Base-by-base conservation (phyloP, 2,888 invertebrate genomes). In the Dendrolimus pini region DNA sequence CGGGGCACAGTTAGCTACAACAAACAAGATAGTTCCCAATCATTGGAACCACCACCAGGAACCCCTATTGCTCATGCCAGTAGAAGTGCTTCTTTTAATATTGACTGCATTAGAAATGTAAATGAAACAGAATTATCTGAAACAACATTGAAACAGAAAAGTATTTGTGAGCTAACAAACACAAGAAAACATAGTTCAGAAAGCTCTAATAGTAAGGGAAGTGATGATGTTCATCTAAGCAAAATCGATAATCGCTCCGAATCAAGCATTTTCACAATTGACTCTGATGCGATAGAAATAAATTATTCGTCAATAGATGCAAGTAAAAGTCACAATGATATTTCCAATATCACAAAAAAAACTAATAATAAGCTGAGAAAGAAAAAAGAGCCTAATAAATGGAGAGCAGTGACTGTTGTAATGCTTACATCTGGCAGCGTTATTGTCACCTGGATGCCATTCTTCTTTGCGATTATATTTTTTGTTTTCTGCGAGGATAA, bases 361-460 rank as follows among this genome's bases (percentile, higher is more conserved):
- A 55, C 60, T 54, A 56, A 52, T 54, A 10, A 64, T 59, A 67
- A 56, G 18, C 64, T 64, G 52, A 63, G 67, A 3, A 83, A 76
- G 63, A 57, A 69, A 12, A 83, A 78, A 62, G 84, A 83, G 55
- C 83, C 87, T 1, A 87, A 85, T 54, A 93, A 93, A 75, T 93
- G 92, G 90, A 92, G 93, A 66, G 93, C 94, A 0, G 90, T 94
- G 7, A 92, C 92, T 66, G 90, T 94, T 14, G 94, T 94, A 0
- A 73, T 93, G 70, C 85, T 93, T 9, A 93, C 94, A 13, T 91
- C 93, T 1, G 91, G 92, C 1, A 92, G 93, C 67, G 93, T 93
- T 66, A 76, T 93, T 62, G 68, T 92, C 7, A 93, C 94, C 0
- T 94, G 94, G 94, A 79, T 91, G 63, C 94, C 94, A 1, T 94